Evolutionary conservation across 2,888 invertebrate genomes (phyloP).

Genomic region (Lasioglossum figueresi): DNA sequence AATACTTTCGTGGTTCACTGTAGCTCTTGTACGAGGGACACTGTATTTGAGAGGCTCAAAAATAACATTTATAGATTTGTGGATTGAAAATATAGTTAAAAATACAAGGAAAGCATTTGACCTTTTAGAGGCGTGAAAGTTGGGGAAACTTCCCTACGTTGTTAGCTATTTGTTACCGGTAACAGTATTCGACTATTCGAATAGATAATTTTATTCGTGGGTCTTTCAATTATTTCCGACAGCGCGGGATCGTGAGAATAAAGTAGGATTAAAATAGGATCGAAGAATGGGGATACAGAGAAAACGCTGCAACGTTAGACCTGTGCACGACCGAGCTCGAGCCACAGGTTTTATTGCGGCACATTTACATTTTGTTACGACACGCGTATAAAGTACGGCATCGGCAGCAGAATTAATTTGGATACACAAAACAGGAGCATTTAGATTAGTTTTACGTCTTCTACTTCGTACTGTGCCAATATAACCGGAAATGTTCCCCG

Average conservation of each 20-base stretch:
- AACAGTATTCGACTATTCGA: not conserved
- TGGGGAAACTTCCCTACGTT: not conserved
- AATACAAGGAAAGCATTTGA: not conserved
- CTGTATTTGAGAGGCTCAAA: no score
- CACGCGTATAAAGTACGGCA: slow-evolving; percentile 9
- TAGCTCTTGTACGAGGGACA: no score
- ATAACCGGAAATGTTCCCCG: not conserved
- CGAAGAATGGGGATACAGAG: not conserved
- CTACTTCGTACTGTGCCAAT: not conserved
- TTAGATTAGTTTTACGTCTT: slow-evolving; percentile 18
- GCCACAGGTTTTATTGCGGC: slow-evolving; percentile 15
- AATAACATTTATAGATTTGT: no score
- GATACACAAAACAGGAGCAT: slow-evolving; percentile 1
- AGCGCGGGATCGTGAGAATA: not conserved
- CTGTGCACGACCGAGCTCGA: not conserved
- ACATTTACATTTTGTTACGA: slow-evolving; percentile 14
- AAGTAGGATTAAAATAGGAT: slow-evolving; percentile 15
- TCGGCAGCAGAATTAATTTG: slow-evolving; percentile 15
- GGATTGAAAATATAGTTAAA: not conserved
- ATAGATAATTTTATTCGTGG: not conserved
- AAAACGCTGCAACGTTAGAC: slow-evolving; percentile 9
- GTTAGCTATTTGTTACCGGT: not conserved
- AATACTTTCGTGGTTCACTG: no score
- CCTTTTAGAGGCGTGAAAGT: not conserved
- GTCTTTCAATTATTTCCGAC: slow-evolving; percentile 6